Evolutionary conservation across 2,797 vertebrate genomes (phyloP).

Genomic region (Rhinoraja longicauda): DNA sequence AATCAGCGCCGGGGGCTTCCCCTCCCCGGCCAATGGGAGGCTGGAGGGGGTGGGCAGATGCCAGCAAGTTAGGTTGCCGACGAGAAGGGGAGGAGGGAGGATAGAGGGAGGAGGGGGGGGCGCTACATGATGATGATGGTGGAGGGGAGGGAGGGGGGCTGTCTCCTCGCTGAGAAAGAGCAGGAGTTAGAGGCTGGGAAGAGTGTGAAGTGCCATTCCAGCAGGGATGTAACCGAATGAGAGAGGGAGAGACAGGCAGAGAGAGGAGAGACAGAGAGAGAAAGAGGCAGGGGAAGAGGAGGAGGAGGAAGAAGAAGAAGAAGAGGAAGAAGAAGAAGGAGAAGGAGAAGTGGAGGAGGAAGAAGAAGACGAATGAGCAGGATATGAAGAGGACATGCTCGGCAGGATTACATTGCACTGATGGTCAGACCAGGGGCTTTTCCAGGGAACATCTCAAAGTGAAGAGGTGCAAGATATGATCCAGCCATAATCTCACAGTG

Average conservation of each 20-base stretch:
- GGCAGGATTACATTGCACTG: conserved; percentile 51
- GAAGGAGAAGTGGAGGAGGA: conserved; percentile 41
- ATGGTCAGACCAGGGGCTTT: background rate
- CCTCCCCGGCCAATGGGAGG: background rate
- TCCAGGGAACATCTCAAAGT: conserved; percentile 40
- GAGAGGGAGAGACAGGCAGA: conserved; percentile 34
- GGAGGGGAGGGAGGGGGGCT: background rate
- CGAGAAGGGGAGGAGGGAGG: background rate
- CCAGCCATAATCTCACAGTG: conserved; percentile 67
- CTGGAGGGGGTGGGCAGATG: background rate
- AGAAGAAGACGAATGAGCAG: conserved; percentile 66
- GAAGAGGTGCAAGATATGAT: conserved; percentile 79
- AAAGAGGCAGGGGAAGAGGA: conserved; percentile 56
- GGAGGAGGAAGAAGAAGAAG: conserved; percentile 51
- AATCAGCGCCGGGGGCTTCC: background rate
- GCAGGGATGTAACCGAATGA: conserved; percentile 4
- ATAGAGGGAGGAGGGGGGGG: background rate
- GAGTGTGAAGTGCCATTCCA: background rate
- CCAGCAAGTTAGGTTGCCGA: background rate
- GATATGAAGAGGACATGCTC: conserved; percentile 63
- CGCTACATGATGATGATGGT: too few relatives aligned
- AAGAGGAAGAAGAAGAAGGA: background rate
- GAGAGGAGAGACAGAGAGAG: conserved; percentile 49
- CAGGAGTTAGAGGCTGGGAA: background rate
- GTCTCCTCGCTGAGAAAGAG: conserved; percentile 24